A percentile compares a stretch with the other conserved stretches of the same genome.
Evolutionary conservation across 2,888 invertebrate genomes (phyloP).

Genomic region (Leptopilina myrica): DNA sequence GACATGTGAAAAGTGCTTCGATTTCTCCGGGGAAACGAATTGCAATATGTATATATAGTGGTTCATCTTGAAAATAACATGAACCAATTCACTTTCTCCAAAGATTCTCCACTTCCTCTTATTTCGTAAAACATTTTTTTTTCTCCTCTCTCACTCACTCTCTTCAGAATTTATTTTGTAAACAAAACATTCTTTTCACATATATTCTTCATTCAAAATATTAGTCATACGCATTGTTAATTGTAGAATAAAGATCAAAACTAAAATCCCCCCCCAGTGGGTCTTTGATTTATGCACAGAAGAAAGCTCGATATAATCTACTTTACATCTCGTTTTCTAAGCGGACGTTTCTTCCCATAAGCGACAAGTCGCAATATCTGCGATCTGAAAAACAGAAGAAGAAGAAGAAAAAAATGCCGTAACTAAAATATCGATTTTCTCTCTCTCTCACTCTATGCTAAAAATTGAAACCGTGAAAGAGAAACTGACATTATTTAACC

Average conservation of each 20-base stretch:
- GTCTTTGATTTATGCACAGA: constrained; percentile 5
- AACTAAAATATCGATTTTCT: neutral
- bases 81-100: constrained; percentile 55
- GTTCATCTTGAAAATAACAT: constrained; percentile 22
- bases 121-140: constrained; percentile 39
- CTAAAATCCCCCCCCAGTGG: too few relatives aligned
- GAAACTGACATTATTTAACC: too few relatives aligned
- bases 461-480: constrained; percentile 20
- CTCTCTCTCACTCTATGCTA: neutral
- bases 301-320: constrained; percentile 29
- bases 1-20: constrained; percentile 47
- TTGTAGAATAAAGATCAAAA: too few relatives aligned
- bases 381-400: neutral
- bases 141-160: constrained; percentile 8
- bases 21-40: constrained; percentile 62
- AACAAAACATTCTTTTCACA: too few relatives aligned
- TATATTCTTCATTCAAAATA: too few relatives aligned
- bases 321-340: neutral
- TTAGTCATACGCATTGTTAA: too few relatives aligned
- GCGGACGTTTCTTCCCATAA: neutral
- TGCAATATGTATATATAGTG: constrained; percentile 53
- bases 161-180: too few relatives aligned
- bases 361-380: neutral
- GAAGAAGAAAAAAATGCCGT: neutral
- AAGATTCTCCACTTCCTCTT: constrained; percentile 40